Evolutionary conservation across 2,113 vertebrate genomes (phyloP).

Genomic region (Butorides virescens): DNA sequence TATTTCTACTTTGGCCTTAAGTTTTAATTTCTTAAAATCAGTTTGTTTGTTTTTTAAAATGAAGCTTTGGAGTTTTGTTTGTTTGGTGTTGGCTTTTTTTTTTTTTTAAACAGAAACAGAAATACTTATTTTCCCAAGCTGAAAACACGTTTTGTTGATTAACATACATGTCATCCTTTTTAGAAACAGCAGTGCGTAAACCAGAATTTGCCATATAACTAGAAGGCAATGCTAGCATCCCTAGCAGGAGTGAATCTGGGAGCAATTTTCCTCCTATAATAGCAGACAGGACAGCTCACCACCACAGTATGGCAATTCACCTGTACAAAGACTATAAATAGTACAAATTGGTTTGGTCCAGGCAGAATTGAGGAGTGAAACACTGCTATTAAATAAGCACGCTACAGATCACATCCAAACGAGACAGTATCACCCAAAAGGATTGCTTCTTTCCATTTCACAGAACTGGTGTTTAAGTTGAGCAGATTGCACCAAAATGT

Average conservation of each 20-base stretch:
- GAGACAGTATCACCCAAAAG: not conserved
- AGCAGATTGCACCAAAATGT: conserved; percentile 1
- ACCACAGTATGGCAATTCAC: not conserved
- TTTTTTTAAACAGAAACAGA: not conserved
- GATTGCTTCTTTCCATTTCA: not conserved
- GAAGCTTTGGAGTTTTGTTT: not conserved
- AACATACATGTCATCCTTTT: not conserved
- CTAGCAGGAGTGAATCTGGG: not conserved
- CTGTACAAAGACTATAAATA: not conserved
- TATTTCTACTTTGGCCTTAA: not conserved
- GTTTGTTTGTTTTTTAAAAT: not conserved
- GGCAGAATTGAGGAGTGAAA: not conserved
- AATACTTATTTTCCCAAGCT: not conserved
- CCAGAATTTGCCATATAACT: not conserved
- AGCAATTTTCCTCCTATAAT: not conserved
- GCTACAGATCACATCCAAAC: not conserved
- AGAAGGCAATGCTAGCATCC: not conserved
- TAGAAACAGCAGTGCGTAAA: not conserved
- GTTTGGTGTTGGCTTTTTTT: too few relatives aligned
- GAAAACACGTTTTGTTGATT: not conserved
- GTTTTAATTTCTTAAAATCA: not conserved
- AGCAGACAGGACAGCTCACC: not conserved
- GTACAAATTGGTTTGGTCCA: not conserved
- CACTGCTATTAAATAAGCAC: fast-evolving
- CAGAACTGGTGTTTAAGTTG: not conserved